These are phyloP conservation scores for Diuraphis noxia DNA, from an alignment of 1,140 invertebrate species.

Conservation along the genomic window DNA sequence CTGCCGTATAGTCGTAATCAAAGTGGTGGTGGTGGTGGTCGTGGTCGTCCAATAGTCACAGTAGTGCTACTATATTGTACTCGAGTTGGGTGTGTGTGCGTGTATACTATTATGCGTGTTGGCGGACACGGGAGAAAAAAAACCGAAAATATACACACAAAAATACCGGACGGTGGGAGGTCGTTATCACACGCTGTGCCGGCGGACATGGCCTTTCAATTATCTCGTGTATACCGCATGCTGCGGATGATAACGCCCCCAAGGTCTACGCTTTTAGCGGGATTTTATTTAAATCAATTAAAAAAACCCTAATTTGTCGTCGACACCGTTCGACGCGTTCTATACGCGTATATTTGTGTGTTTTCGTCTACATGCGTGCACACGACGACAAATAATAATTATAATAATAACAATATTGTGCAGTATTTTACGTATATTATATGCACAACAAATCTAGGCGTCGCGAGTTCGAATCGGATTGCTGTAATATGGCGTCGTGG, in stretches of 20 bases:
- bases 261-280: slow-evolving; percentile 9
- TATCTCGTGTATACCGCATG: slow-evolving; percentile 48
- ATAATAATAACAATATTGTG: neutral
- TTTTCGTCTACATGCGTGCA: neutral
- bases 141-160: neutral
- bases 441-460: no score
- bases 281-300: neutral
- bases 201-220: slow-evolving; percentile 51
- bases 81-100: neutral
- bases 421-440: no score
- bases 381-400: neutral
- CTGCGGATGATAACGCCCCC: slow-evolving; percentile 51
- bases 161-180: slow-evolving; percentile 32
- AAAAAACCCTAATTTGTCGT: slow-evolving; percentile 34
- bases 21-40: neutral
- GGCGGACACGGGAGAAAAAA: neutral
- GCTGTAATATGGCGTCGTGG: neutral
- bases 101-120: neutral
- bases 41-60: neutral
- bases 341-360: neutral
- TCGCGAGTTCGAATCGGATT: no score
- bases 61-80: neutral
- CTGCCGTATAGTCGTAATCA: neutral
- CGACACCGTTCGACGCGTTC: neutral
- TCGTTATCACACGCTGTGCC: slow-evolving; percentile 49